phyloP scores from a whole-genome alignment of 1,140 invertebrate genomes.

The Heliconius nattereri region DNA sequence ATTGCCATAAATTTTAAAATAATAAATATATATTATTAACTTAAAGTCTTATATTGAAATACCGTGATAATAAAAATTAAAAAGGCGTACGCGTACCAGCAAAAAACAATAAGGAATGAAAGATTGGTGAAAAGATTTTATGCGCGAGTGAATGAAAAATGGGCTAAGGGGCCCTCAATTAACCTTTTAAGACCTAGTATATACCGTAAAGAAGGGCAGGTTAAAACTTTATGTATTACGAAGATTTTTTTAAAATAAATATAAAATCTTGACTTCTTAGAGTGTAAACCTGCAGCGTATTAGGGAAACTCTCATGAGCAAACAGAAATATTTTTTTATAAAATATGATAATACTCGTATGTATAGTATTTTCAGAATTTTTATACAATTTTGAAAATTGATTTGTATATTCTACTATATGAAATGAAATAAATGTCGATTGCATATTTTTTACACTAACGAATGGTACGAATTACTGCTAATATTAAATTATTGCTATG shows the following conservation, averaged over 20 bases:
- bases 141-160: not conserved
- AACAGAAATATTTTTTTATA: too few species aligned
- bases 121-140: constrained; percentile 8
- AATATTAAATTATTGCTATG: too few species aligned
- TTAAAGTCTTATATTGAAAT: not conserved
- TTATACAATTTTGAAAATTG: too few species aligned
- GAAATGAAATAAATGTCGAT: too few species aligned
- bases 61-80: constrained; percentile 11
- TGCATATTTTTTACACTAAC: too few species aligned
- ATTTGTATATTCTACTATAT: too few species aligned
- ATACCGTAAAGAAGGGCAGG: not conserved
- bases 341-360: too few species aligned
- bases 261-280: not conserved
- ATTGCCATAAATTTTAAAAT: not conserved
- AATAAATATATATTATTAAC: constrained; percentile 2
- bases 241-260: not conserved
- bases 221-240: not conserved
- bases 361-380: too few species aligned
- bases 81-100: not conserved
- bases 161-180: not conserved
- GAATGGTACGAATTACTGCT: too few species aligned
- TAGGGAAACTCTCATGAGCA: too few species aligned
- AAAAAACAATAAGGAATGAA: not conserved
- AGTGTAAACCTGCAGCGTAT: too few species aligned
- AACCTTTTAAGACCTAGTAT: not conserved